Evolutionary conservation across 92 coral and sea anemone species (phyloP).

Genomic region (Parazoanthus swiftii): DNA sequence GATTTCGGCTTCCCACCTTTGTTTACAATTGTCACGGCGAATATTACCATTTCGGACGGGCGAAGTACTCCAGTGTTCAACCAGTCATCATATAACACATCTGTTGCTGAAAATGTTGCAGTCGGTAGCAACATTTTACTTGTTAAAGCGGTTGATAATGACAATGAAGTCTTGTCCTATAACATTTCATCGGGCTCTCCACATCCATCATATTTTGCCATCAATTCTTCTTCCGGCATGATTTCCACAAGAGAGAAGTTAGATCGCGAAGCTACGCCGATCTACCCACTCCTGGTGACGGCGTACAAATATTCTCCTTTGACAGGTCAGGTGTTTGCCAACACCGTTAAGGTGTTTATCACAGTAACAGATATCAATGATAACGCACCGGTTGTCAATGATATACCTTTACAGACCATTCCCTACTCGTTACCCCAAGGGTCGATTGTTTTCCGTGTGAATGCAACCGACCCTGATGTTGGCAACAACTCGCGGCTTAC

Average conservation of each 20-base stretch:
- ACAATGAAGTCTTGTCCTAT: not conserved
- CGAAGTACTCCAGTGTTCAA: slow-evolving; percentile 50
- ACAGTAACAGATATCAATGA: slow-evolving; percentile 51
- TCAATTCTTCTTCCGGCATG: slow-evolving; percentile 40
- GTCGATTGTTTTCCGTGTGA: slow-evolving; percentile 33
- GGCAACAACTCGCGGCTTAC: slow-evolving; percentile 40
- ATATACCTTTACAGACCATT: slow-evolving; percentile 38
- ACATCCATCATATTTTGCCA: not conserved
- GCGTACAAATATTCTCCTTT: slow-evolving; percentile 49
- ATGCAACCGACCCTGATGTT: slow-evolving; percentile 50
- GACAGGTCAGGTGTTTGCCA: slow-evolving; percentile 37
- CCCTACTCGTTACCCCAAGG: slow-evolving; percentile 40
- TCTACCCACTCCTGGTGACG: slow-evolving; percentile 27
- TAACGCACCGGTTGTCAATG: slow-evolving; percentile 34
- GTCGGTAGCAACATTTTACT: not conserved
- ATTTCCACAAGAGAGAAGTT: slow-evolving; percentile 12
- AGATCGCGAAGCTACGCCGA: slow-evolving; percentile 38
- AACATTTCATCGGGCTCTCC: not conserved
- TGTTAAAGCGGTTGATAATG: not conserved
- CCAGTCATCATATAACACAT: slow-evolving; percentile 12
- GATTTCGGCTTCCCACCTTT: slow-evolving; percentile 14
- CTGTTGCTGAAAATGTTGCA: not conserved
- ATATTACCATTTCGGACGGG: slow-evolving; percentile 20
- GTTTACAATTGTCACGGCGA: not conserved
- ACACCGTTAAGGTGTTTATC: slow-evolving; percentile 36